A percentile compares a stretch with the other conserved stretches of the same genome.
Conservation (phyloP, 2,797 vertebrate species). For the Tympanoctomys barrerae region DNA sequence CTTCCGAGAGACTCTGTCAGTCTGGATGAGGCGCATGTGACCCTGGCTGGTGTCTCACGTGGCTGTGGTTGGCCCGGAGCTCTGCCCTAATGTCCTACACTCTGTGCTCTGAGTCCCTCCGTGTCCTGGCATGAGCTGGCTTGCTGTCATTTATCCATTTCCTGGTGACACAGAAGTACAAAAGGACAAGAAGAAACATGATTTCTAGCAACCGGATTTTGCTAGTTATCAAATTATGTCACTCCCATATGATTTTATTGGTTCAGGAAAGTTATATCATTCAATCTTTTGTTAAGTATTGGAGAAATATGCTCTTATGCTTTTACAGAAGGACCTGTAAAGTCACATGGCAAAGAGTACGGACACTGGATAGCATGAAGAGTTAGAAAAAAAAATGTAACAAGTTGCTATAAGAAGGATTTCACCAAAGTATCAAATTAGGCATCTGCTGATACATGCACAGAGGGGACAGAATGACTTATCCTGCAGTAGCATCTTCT, state of each 20-base stretch:
- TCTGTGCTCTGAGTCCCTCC: background rate
- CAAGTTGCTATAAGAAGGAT: background rate
- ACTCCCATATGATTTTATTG: background rate
- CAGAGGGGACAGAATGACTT: background rate
- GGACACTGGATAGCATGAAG: background rate
- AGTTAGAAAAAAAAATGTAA: background rate
- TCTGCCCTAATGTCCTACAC: background rate
- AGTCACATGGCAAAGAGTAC: background rate
- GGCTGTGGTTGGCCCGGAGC: background rate
- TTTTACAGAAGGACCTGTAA: background rate
- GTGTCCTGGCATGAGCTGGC: background rate
- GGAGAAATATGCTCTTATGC: background rate
- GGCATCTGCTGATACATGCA: background rate
- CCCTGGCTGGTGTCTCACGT: background rate
- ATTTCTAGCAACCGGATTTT: background rate
- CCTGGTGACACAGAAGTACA: background rate
- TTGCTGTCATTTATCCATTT: background rate
- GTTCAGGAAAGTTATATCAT: background rate
- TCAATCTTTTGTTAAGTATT: background rate
- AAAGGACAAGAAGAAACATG: background rate
- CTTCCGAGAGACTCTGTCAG: background rate
- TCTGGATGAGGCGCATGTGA: background rate
- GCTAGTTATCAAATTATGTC: too few relatives aligned
- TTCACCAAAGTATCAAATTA: background rate
- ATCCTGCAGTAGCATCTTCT: background rate